Evolutionary conservation across 2,797 vertebrate species (phyloP), one percentile per base, ranked within the genome.

Genomic region (Sebastes itinus): DNA sequence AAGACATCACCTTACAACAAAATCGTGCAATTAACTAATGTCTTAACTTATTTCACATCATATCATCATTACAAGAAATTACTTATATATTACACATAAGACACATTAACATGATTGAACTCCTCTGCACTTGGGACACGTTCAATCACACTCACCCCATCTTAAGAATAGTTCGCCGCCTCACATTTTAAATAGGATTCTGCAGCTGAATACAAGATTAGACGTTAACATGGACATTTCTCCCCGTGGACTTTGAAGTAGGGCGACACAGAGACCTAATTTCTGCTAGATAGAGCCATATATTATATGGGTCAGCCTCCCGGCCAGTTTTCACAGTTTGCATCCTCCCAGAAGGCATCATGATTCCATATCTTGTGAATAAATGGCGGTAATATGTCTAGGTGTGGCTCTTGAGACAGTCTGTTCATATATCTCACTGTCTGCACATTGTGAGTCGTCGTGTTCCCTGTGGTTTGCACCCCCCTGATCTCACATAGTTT

Each of bases 281-380:
- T 92, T 85, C 80, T 71, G 63, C 65, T 16, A 35, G 75, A 89
- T 58, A 27, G 56, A 76, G 67, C 32, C 80, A 77, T 90, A 78
- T 79, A 87, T 90, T 89, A 92, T 93, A 77, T 92, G 85, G 89
- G 90, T 90, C 88, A 89, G 86, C 20, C 72, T 89, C 73, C 80
- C 16, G 61, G 84, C 35, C 77, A 52, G 82, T 78, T 30, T 68
- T 89, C 89, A 90, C 90, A 92, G 88, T 89, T 78, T 85, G 82
- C 38, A 22, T 87, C 84, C 27, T 75, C 67, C 63, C 55, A 67
- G 72, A 80, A 62, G 73, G 6, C 67, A 73, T 81, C 86, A 72
- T 82, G 75, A 88, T 67, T 87, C 72, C 81, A 86, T 83, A 77
- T 88, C 81, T 83, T 25, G 46, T 81, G 68, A 86, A 91, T 86